Evolutionary conservation across 2,797 vertebrate genomes (phyloP).

Genomic region (Tangara arthus): DNA sequence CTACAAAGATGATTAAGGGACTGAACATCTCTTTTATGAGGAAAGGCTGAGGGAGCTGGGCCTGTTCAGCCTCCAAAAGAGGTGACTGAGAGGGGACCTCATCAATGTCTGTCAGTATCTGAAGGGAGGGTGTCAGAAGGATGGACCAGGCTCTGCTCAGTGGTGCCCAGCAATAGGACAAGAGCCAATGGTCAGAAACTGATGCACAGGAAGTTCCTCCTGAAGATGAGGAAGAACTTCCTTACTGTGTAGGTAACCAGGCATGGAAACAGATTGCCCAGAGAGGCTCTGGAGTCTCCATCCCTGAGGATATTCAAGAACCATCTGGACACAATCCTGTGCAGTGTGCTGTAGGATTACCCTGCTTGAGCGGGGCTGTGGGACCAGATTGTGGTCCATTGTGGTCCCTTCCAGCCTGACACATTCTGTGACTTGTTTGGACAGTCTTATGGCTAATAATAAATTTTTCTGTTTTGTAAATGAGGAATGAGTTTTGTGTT

Average conservation of each 20-base stretch:
- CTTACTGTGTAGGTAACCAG: rapidly evolving
- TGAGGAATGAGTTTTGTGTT: neutral
- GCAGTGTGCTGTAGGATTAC: neutral
- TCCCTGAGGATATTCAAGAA: neutral
- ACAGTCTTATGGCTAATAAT: neutral
- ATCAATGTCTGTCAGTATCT: neutral
- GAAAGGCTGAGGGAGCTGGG: neutral
- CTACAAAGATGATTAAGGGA: neutral
- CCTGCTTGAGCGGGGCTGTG: neutral
- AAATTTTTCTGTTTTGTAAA: neutral
- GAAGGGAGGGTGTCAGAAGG: neutral
- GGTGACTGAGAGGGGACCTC: neutral
- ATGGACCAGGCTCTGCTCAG: rapidly evolving
- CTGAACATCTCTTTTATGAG: no score
- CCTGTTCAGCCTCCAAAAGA: neutral
- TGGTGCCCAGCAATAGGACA: neutral
- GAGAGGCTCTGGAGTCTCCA: neutral
- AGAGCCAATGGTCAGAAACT: neutral
- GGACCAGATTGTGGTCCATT: neutral
- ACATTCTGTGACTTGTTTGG: neutral
- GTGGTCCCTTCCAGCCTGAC: neutral
- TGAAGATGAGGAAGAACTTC: neutral
- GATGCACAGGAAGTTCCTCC: neutral
- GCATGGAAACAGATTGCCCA: neutral
- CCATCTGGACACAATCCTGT: neutral